Conservation (phyloP, 2,888 invertebrate genomes). For the Crepidodera aurea region DNA sequence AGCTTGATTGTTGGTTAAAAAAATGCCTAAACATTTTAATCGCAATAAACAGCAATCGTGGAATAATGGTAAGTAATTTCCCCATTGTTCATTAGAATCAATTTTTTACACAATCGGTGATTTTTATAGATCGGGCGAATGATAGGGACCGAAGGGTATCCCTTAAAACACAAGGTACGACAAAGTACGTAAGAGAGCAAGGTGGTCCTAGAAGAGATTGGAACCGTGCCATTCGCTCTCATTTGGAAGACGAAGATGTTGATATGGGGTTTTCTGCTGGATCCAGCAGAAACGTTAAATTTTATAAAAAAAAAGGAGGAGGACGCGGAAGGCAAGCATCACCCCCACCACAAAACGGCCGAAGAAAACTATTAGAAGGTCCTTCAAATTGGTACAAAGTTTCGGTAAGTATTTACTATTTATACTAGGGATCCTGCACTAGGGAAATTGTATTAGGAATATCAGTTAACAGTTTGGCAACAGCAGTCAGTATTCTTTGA, state of each 20-base stretch:
- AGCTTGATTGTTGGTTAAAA: no score
- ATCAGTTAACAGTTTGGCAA: no score
- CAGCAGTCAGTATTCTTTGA: no score
- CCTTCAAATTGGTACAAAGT: constrained; percentile 77
- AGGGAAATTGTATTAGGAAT: no score
- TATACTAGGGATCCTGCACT: no score
- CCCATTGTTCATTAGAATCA: neutral
- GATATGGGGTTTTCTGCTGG: constrained; percentile 65
- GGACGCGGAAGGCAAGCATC: constrained; percentile 60
- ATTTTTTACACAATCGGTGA: neutral
- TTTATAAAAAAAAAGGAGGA: constrained; percentile 40
- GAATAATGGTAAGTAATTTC: constrained; percentile 16
- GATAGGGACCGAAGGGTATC: constrained; percentile 62
- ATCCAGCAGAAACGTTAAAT: constrained; percentile 49
- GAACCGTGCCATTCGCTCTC: constrained; percentile 60
- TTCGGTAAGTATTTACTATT: constrained; percentile 63
- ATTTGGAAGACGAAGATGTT: constrained; percentile 70
- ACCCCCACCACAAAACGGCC: constrained; percentile 60
- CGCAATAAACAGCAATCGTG: constrained; percentile 20
- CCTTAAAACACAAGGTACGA: constrained; percentile 64
- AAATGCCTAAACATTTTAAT: constrained; percentile 22
- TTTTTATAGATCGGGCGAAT: constrained; percentile 19
- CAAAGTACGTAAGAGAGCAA: constrained; percentile 49
- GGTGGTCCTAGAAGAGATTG: constrained; percentile 58
- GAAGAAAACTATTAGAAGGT: constrained; percentile 64